These are phyloP conservation scores for Lasioglossum lativentre DNA, from an alignment of 2,888 invertebrate species.

Conservation along the genomic window DNA sequence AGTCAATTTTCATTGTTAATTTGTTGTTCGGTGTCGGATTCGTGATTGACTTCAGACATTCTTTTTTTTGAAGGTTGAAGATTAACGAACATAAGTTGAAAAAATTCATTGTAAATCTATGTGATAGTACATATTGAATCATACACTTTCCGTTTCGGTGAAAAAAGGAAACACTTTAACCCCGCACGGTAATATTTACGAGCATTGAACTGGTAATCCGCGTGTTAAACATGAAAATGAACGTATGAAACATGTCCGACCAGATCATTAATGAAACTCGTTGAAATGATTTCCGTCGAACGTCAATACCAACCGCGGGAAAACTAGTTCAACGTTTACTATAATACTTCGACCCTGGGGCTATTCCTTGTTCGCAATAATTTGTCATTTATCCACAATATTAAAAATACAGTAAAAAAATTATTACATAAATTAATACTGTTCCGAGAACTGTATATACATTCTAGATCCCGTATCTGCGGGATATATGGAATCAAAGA, in stretches of 20 bases:
- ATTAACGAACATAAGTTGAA: too few species aligned
- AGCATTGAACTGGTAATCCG: background rate
- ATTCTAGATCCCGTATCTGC: too few species aligned
- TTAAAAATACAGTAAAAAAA: too few species aligned
- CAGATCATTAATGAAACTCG: conserved; percentile 7
- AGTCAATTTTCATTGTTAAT: background rate
- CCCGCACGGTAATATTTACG: background rate
- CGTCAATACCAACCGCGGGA: background rate
- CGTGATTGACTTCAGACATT: too few species aligned
- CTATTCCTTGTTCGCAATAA: background rate
- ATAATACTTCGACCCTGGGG: background rate
- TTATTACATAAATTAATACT: too few species aligned
- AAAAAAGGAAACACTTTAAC: background rate
- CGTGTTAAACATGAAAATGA: conserved; percentile 7
- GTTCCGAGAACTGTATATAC: too few species aligned
- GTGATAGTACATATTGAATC: background rate
- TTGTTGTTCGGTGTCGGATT: background rate
- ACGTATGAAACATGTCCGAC: conserved; percentile 16
- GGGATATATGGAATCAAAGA: too few species aligned
- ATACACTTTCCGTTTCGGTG: background rate
- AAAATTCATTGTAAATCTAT: background rate
- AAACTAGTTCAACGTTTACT: background rate
- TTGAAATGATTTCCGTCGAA: background rate
- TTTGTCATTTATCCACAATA: too few species aligned
- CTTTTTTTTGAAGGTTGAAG: too few species aligned